Conservation (phyloP, 2,888 invertebrate species). For the Drosophila cognata region DNA sequence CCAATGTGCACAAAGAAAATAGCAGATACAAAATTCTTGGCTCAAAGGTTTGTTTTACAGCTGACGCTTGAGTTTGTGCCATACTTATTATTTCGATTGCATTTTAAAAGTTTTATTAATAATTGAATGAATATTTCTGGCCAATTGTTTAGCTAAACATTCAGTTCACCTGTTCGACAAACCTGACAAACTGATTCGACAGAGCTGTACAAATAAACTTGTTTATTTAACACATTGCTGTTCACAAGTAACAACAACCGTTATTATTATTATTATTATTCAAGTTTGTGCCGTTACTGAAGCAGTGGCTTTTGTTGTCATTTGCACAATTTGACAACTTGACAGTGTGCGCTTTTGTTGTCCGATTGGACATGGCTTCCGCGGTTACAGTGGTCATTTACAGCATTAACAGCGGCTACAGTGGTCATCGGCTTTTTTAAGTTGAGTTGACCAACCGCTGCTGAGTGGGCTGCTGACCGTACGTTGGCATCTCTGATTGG, state of each 20-base stretch:
- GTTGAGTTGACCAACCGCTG: slow-evolving; percentile 12
- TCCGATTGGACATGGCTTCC: slow-evolving; percentile 64
- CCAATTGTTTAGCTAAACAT: slow-evolving; percentile 9
- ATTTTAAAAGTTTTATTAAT: background rate
- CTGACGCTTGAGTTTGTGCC: slow-evolving; percentile 1
- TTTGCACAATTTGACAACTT: slow-evolving; percentile 62
- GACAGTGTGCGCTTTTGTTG: slow-evolving; percentile 48
- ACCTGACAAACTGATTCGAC: slow-evolving; percentile 1
- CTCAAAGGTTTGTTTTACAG: slow-evolving; percentile 3
- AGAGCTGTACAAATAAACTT: slow-evolving; percentile 34
- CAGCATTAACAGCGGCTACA: slow-evolving; percentile 21
- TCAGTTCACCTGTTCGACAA: slow-evolving; percentile 7
- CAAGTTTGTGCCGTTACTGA: slow-evolving; percentile 27
- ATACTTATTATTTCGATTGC: background rate
- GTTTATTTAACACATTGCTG: slow-evolving; percentile 27
- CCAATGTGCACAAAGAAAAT: slow-evolving; percentile 14
- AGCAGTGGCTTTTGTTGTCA: slow-evolving; percentile 33
- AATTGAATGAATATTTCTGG: slow-evolving; percentile 2
- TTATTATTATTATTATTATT: slow-evolving; percentile 27
- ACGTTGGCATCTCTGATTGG: slow-evolving; percentile 15
- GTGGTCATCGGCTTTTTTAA: slow-evolving; percentile 9
- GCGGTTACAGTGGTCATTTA: slow-evolving; percentile 43
- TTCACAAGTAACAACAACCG: slow-evolving; percentile 31
- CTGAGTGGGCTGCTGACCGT: slow-evolving; percentile 25
- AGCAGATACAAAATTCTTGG: slow-evolving; percentile 14